A percentile compares a stretch with the other conserved stretches of the same genome.
Evolutionary conservation across 2,888 invertebrate species (phyloP).

Genomic region (Papilio elwesi): DNA sequence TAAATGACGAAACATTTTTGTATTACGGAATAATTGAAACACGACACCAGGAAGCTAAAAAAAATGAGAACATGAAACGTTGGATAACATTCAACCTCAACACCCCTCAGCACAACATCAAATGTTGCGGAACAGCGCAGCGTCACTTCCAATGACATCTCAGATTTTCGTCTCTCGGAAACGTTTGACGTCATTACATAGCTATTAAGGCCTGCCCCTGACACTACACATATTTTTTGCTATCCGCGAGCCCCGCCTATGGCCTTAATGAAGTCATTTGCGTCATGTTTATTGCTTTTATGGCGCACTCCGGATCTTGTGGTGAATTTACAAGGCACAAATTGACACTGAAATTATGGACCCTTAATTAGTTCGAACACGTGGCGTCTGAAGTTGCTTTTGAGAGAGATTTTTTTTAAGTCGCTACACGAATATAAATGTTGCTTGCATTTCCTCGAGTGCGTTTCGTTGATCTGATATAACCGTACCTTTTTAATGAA

Average conservation of each 20-base stretch:
- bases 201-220: constrained; percentile 71
- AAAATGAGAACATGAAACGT: constrained; percentile 41
- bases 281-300: constrained; percentile 82
- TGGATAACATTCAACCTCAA: constrained; percentile 45
- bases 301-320: constrained; percentile 77
- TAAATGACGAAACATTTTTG: too few relatives aligned
- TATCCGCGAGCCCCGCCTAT: constrained; percentile 71
- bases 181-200: constrained; percentile 77
- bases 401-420: constrained; percentile 42
- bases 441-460: constrained; percentile 40
- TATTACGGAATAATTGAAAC: background rate
- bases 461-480: constrained; percentile 41
- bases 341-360: constrained; percentile 75
- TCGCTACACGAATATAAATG: constrained; percentile 24
- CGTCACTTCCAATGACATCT: constrained; percentile 67
- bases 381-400: constrained; percentile 54
- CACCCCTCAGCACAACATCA: constrained; percentile 40
- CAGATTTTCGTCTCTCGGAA: constrained; percentile 75
- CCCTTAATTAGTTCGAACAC: constrained; percentile 69
- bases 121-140: constrained; percentile 63
- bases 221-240: constrained; percentile 75
- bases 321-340: constrained; percentile 78
- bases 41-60: constrained; percentile 10
- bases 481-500: constrained; percentile 40
- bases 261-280: constrained; percentile 80